Base-by-base conservation (phyloP, 2,113 vertebrate genomes). In the Stictonetta naevosa region DNA sequence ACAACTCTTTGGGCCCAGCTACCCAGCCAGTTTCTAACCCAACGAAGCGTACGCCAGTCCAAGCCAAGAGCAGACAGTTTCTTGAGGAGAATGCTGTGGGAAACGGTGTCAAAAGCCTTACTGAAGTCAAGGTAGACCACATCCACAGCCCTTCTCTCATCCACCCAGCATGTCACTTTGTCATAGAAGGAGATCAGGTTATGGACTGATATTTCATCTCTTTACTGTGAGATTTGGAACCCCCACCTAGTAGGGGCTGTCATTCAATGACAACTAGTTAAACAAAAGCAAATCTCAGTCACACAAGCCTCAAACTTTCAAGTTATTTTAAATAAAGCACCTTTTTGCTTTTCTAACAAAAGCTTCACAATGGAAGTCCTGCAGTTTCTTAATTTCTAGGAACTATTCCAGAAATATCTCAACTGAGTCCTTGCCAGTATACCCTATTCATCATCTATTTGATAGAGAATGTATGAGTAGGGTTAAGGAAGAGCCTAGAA, bases 181-280 rank as follows among this genome's bases (percentile, higher is more conserved):
- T 38, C 36, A 38, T 38, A 38, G 36, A 38, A 38, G 36, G 36
- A 38, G 36, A 38, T 38, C 36, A 38, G 36, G 36, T 38, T 52
- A 23, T 0, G 52, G 23, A 26, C 17, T 21, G 23, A 31, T 12
- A 38, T 1, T 72, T 16, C 2, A 50, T 26, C 19, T n/a, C 33
- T 62, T 48, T 0, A 66, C 8, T 17, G 11, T 28, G 33, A 81
- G 25, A 83, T 53, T 8, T 83, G 38, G 53, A 83, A 48, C 16
- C 9, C 33, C 10, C 40, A 76, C 5, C 10, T 25, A 62, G 5
- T 0, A 77, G 7, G 1, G 2, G 22, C 6, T 56, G 13, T 33
- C 53, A 36, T 60, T 68, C 58, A 59, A 3, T 22, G 42, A 60
- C 10, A 42, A 60, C 6, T 48, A 42, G 10, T 56, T 25, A 29